Evolutionary conservation across 2,797 vertebrate species (phyloP).

Genomic region (Alexandromys oeconomus): DNA sequence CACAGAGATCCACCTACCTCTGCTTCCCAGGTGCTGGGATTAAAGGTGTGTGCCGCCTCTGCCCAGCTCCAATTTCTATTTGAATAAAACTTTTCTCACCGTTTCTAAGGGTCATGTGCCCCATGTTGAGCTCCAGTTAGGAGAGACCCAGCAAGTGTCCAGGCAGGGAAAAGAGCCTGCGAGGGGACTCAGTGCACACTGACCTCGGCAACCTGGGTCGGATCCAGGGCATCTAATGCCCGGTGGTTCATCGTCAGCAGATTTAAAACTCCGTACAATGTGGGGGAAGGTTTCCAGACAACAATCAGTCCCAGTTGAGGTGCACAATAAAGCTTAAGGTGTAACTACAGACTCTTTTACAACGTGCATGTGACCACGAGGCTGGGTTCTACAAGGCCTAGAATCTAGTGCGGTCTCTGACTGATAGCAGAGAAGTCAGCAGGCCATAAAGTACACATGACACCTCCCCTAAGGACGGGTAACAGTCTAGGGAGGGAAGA

Average conservation of each 20-base stretch:
- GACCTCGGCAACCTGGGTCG: background rate
- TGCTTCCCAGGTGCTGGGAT: background rate
- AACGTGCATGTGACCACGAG: background rate
- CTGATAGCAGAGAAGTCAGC: background rate
- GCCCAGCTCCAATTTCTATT: too few species aligned
- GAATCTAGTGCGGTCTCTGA: background rate
- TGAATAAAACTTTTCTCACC: background rate
- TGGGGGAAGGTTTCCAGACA: background rate
- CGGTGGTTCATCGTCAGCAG: background rate
- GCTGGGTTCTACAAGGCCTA: background rate
- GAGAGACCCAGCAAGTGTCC: background rate
- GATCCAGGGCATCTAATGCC: background rate
- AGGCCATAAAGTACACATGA: background rate
- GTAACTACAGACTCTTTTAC: background rate
- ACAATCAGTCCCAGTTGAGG: background rate
- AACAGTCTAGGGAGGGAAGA: background rate
- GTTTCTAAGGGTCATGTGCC: background rate
- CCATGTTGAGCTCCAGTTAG: background rate
- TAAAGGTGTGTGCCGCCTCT: too few species aligned
- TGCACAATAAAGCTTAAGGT: background rate
- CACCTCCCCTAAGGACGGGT: background rate
- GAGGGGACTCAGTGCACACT: background rate
- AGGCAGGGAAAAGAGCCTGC: background rate
- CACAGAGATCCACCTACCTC: background rate
- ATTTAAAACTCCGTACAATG: background rate